These are phyloP conservation scores for Tricholauxania praeusta DNA, from an alignment of 2,888 invertebrate species.

Conservation along the genomic window DNA sequence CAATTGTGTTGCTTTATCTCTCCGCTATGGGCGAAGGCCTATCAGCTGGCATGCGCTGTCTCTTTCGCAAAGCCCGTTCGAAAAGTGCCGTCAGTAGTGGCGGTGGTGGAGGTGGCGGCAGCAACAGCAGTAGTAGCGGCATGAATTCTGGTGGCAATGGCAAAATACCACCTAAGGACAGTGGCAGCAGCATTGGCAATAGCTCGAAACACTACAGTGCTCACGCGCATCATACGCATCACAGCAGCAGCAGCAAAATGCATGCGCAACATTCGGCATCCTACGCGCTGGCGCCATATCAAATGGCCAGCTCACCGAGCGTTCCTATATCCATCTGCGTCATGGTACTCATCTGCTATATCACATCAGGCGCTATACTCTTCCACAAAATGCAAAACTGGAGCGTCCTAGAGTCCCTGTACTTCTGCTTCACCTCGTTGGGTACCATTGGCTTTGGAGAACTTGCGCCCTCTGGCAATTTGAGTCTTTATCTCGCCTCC, in stretches of 20 bases:
- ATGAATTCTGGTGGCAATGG: conserved; percentile 41
- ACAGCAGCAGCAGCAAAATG: conserved; percentile 47
- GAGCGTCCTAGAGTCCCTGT: conserved; percentile 88
- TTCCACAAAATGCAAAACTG: conserved; percentile 93
- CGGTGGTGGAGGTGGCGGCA: conserved; percentile 40
- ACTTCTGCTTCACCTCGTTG: conserved; percentile 82
- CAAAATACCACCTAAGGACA: conserved; percentile 48
- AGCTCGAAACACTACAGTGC: conserved; percentile 43
- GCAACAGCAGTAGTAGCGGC: conserved; percentile 32
- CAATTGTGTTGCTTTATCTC: conserved; percentile 87
- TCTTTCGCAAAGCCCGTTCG: conserved; percentile 72
- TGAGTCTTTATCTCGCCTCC: conserved; percentile 82
- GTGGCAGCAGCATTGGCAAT: conserved; percentile 45
- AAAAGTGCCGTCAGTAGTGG: conserved; percentile 55
- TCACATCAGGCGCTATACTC: conserved; percentile 88
- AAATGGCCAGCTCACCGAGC: conserved; percentile 63
- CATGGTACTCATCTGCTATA: conserved; percentile 86
- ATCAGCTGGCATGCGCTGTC: conserved; percentile 81
- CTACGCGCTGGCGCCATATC: conserved; percentile 44
- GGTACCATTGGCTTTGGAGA: conserved; percentile 90
- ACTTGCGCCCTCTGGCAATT: conserved; percentile 76
- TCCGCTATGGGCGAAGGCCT: conserved; percentile 89
- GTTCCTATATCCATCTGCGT: conserved; percentile 92
- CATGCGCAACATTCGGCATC: conserved; percentile 46
- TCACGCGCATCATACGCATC: conserved; percentile 43